These are phyloP conservation scores for Leptonema lineaticorne DNA, from an alignment of 1,140 invertebrate genomes.

Conservation along the genomic window DNA sequence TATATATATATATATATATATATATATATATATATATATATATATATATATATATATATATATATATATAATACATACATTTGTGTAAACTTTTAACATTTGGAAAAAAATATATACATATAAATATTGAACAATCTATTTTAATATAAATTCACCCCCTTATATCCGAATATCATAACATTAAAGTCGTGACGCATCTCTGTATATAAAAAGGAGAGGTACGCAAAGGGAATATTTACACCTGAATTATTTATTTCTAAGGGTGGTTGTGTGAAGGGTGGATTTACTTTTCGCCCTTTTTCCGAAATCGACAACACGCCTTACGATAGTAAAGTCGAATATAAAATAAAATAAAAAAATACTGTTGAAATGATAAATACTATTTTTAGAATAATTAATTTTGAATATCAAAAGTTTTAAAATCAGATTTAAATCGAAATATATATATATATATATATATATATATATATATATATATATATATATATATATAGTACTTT, in stretches of 20 bases:
- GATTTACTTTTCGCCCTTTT: too few relatives aligned
- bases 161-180: background rate
- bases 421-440: too few relatives aligned
- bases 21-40: background rate
- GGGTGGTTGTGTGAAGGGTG: background rate
- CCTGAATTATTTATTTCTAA: constrained; percentile 35
- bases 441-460: background rate
- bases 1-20: too few relatives aligned
- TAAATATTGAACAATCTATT: constrained; percentile 20
- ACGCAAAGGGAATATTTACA: constrained; percentile 28
- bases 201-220: background rate
- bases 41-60: background rate
- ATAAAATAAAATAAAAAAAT: background rate
- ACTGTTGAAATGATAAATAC: background rate
- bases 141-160: constrained; percentile 15
- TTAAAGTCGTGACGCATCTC: background rate
- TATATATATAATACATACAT: background rate
- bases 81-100: background rate
- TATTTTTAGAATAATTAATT: too few relatives aligned
- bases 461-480: background rate
- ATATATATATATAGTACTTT: background rate
- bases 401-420: too few relatives aligned
- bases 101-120: too few relatives aligned
- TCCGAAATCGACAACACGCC: too few relatives aligned
- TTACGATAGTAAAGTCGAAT: too few relatives aligned